These are phyloP conservation scores for Montipora capricornis DNA, from an alignment of 64 coral and sea anemone species.

Conservation along the genomic window DNA sequence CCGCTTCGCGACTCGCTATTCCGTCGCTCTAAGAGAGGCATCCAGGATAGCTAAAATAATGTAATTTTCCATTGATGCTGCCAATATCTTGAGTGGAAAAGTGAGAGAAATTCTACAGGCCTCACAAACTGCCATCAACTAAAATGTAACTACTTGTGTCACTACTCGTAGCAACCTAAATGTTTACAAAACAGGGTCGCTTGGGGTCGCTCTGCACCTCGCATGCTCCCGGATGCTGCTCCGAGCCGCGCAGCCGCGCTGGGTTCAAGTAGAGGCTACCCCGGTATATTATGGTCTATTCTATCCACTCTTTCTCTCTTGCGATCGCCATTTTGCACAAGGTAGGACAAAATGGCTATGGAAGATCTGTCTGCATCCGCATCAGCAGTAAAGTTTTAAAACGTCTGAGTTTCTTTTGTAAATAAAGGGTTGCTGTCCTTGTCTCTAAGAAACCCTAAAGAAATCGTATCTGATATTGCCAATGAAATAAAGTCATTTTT, in stretches of 20 bases:
- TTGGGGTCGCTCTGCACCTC: too few species aligned
- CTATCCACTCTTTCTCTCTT: conserved; percentile 65
- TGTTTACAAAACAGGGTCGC: too few species aligned
- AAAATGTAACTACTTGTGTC: too few species aligned
- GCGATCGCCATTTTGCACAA: conserved; percentile 85
- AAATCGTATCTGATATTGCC: background rate
- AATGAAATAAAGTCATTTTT: background rate
- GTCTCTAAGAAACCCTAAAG: background rate
- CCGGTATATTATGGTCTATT: conserved; percentile 85
- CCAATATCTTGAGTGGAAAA: too few species aligned
- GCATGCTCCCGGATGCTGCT: background rate
- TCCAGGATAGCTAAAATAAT: too few species aligned
- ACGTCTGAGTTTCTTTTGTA: background rate
- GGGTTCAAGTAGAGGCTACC: conserved; percentile 55
- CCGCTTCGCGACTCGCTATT: too few species aligned
- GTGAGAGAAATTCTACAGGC: too few species aligned
- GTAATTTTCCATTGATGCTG: too few species aligned
- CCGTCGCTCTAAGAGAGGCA: too few species aligned
- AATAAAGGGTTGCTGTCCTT: conserved; percentile 28
- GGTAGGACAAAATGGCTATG: conserved; percentile 58
- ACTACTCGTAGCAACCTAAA: too few species aligned
- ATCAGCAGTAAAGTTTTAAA: background rate
- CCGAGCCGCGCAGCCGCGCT: conserved; percentile 20
- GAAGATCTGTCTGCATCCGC: conserved; percentile 77
- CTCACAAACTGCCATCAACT: too few species aligned